Evolutionary conservation across 1,140 invertebrate species (phyloP), one percentile per base, ranked within the genome.

Genomic region (Aphaenogaster floridana): DNA sequence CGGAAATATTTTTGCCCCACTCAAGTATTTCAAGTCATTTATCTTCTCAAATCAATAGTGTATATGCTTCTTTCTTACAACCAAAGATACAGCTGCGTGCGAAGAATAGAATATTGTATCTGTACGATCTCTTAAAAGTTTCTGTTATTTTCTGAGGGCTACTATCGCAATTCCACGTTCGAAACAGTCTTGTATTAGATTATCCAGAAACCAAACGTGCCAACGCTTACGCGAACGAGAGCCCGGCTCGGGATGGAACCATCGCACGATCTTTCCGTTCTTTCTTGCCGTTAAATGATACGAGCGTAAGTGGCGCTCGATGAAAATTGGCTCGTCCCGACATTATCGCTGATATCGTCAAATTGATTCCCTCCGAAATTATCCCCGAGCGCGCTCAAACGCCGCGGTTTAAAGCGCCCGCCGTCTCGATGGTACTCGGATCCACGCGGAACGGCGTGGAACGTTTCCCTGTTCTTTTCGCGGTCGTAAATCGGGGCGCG

Each of bases 401-500:
- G 45, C n/a, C 74, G 59, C 76, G 21, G 28, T 50, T 81, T 81
- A 81, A 81, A 81, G 39, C 68, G 21, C 50, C 45, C 68, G 21
- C 50, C 45, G 28, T 66, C 59, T 66, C 64, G 57, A 36, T 74
- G 54, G 15, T 63, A 28, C n/a, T 66, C n/a, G 0, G 7, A 61
- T 50, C 42, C 28, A 8, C 15, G 63, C 21, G 4, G 17, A 74
- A 61, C 57, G 45, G 52, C 17, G 36, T 21, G 42, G 66, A 76
- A 72, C 76, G 39, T 71, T 88, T 80, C 59, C 57, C 76, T 57
- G 61, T 89, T 85, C 86, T 84, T 78, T 52, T 54, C n/a, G n/a
- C 28, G 34, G 15, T 61, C 88, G 79, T 89, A 87, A 89, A 89
- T 89, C 88, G 86, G 21, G 0, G 15, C 36, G 59, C 83, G 48